These are phyloP conservation scores for Megalonaias nervosa DNA, from an alignment of 1,140 invertebrate species.

Conservation along the genomic window DNA sequence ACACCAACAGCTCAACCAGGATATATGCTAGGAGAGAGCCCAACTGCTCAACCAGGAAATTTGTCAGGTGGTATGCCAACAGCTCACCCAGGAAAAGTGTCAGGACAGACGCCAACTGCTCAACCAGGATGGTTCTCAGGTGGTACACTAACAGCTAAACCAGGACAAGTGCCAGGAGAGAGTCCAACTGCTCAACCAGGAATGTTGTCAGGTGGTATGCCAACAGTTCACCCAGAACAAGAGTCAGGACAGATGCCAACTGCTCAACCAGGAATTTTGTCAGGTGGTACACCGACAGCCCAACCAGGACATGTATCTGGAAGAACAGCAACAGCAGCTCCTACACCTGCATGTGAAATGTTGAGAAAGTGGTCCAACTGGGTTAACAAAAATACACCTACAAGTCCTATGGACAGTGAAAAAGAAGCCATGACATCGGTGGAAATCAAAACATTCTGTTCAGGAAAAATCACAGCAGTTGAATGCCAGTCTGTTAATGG, in stretches of 20 bases:
- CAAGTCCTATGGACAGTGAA: constrained; percentile 22
- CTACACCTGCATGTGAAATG: too few species aligned
- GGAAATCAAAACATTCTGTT: constrained; percentile 35
- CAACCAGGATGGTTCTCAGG: constrained; percentile 7
- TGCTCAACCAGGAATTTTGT: constrained; percentile 21
- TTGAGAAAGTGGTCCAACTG: constrained; percentile 28
- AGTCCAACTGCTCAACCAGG: constrained; percentile 7
- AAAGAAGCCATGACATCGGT: constrained; percentile 33
- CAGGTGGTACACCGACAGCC: not conserved
- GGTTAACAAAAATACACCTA: constrained; percentile 36
- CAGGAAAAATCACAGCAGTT: constrained; percentile 26
- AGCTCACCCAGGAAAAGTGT: not conserved
- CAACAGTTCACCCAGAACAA: not conserved
- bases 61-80: not conserved
- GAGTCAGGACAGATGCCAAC: not conserved
- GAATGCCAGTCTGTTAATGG: constrained; percentile 36
- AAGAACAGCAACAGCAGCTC: constrained; percentile 3
- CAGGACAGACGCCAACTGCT: constrained; percentile 13
- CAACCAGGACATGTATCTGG: not conserved
- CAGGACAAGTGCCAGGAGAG: not conserved
- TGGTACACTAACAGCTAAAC: constrained; percentile 8
- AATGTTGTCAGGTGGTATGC: not conserved
- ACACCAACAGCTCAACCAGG: constrained; percentile 12
- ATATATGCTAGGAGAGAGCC: not conserved
- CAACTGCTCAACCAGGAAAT: constrained; percentile 17